phyloP scores from a whole-genome alignment of 1,140 invertebrate species.

The Watersipora subatra region DNA sequence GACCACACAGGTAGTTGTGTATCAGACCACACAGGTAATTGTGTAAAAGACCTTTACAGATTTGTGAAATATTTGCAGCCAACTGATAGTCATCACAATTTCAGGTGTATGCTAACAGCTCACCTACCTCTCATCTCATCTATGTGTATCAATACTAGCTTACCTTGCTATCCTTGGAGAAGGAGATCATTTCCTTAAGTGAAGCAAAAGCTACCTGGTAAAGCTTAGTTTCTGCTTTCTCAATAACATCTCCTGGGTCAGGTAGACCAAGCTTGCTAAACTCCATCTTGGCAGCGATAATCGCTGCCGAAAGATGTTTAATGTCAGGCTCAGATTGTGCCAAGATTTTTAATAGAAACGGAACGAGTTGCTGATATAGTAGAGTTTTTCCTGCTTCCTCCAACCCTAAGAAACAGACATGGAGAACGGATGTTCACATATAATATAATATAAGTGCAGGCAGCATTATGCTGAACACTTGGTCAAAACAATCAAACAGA shows the following conservation, averaged over 20 bases:
- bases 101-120: no score
- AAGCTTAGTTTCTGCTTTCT: not conserved
- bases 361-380: not conserved
- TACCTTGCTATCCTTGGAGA: no score
- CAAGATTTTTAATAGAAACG: not conserved
- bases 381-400: not conserved
- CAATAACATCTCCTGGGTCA: not conserved
- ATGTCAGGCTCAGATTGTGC: not conserved
- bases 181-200: not conserved
- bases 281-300: not conserved
- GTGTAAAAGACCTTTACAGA: no score
- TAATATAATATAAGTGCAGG: not conserved
- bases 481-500: no score
- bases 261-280: not conserved
- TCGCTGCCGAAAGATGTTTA: not conserved
- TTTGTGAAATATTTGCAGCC: no score
- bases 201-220: not conserved
- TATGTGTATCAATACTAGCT: no score
- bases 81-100: no score
- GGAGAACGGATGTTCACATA: not conserved
- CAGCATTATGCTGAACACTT: not conserved
- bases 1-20: no score
- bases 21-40: no score
- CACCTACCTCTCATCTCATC: no score
- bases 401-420: not conserved